phyloP scores from a whole-genome alignment of 2,888 invertebrate species.

The Diaphora mendica region DNA sequence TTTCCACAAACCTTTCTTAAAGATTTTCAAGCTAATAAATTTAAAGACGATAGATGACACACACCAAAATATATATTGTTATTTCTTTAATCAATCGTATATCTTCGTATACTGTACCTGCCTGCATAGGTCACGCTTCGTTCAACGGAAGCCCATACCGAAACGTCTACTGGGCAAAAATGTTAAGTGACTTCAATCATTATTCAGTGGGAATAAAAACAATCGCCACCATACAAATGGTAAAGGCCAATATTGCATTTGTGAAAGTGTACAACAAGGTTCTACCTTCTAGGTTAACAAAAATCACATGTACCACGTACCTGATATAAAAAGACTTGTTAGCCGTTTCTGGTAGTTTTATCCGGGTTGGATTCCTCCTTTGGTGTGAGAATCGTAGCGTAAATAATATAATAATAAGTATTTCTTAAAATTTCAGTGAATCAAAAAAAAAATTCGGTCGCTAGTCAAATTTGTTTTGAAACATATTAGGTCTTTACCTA shows the following conservation, averaged over 20 bases:
- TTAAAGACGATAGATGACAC: neutral
- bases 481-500: too few species aligned
- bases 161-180: conserved; percentile 50
- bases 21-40: too few species aligned
- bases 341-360: neutral
- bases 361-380: neutral
- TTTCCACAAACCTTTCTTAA: too few species aligned
- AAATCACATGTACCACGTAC: neutral
- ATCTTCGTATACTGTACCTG: conserved; percentile 19
- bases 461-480: too few species aligned
- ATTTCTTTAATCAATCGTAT: conserved; percentile 1
- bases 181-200: conserved; percentile 74
- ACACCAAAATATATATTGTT: neutral
- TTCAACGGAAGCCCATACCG: conserved; percentile 63
- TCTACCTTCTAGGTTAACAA: neutral
- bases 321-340: neutral
- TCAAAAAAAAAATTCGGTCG: too few species aligned
- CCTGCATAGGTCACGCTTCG: conserved; percentile 58
- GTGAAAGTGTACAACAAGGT: conserved; percentile 16
- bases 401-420: too few species aligned
- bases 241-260: conserved; percentile 18
- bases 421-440: too few species aligned
- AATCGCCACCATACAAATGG: conserved; percentile 11
- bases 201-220: conserved; percentile 37
- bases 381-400: too few species aligned